Evolutionary conservation across 2,113 vertebrate species (phyloP).

Genomic region (Clarias batrachus): DNA sequence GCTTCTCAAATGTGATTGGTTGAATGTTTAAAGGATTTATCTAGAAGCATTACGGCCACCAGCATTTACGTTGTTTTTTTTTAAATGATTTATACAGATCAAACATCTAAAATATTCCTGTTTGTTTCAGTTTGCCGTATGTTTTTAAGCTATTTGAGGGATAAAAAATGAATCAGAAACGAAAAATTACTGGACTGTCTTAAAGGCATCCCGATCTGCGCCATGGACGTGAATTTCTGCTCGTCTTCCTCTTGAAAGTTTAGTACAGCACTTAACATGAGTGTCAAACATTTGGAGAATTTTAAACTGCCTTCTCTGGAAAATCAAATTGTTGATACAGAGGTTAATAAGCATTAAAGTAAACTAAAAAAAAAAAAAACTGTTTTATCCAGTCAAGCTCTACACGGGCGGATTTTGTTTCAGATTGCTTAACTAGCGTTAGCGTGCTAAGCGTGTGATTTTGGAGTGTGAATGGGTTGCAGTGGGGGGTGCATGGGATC

Average conservation of each 20-base stretch:
- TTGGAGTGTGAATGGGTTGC: conserved; percentile 45
- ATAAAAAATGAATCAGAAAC: not conserved
- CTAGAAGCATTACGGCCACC: not conserved
- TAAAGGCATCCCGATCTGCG: not conserved
- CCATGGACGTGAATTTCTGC: not conserved
- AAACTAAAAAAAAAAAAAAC: not conserved
- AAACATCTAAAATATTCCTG: not conserved
- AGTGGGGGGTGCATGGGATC: conserved; percentile 27
- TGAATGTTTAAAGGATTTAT: not conserved
- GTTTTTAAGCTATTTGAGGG: not conserved
- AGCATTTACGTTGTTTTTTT: not conserved
- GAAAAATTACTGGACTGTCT: not conserved
- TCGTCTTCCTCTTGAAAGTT: not conserved
- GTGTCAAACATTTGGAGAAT: not conserved
- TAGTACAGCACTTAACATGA: not conserved
- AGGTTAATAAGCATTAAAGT: not conserved
- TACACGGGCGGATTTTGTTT: not conserved
- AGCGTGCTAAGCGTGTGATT: conserved; percentile 31
- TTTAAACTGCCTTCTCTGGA: not conserved
- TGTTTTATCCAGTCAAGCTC: not conserved
- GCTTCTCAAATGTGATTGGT: not conserved
- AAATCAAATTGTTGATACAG: too few relatives aligned
- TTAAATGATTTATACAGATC: not conserved
- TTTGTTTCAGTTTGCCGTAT: not conserved
- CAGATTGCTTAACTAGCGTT: not conserved